These are phyloP conservation scores for Drosophila ananassae DNA, from an alignment of 1,140 invertebrate species.

Conservation along the genomic window DNA sequence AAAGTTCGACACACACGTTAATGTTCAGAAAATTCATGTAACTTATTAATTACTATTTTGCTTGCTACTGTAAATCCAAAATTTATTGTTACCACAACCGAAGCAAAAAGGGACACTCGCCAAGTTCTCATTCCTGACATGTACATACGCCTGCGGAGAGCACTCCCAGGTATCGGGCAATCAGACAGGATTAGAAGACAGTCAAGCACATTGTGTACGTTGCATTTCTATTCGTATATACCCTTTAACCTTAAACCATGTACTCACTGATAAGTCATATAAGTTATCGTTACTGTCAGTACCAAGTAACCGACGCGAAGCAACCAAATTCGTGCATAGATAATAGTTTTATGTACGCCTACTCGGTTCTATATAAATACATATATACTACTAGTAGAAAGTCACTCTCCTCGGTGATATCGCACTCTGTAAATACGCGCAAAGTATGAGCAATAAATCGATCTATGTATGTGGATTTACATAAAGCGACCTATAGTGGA, in stretches of 20 bases:
- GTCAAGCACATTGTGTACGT: constrained; percentile 51
- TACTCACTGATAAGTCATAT: constrained; percentile 61
- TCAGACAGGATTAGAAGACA: constrained; percentile 1
- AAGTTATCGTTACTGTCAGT: constrained; percentile 54
- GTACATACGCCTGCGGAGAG: constrained; percentile 50
- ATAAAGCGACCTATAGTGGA: constrained; percentile 16
- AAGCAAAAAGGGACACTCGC: constrained; percentile 4
- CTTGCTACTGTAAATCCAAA: constrained; percentile 57
- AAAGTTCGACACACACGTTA: constrained; percentile 13
- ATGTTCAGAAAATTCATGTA: constrained; percentile 57
- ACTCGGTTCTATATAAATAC: constrained; percentile 24
- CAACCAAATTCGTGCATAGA: constrained; percentile 35
- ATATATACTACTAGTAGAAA: constrained; percentile 17
- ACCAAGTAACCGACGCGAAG: constrained; percentile 39
- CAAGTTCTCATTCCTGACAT: constrained; percentile 36
- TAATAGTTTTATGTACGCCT: constrained; percentile 25
- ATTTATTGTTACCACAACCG: constrained; percentile 56
- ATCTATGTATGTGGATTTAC: constrained; percentile 40
- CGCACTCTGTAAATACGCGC: constrained; percentile 72
- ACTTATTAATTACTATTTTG: constrained; percentile 39
- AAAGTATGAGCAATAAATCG: constrained; percentile 71
- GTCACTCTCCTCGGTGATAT: constrained; percentile 34
- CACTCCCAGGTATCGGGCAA: constrained; percentile 10
- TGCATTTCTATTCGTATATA: constrained; percentile 64
- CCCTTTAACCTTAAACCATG: constrained; percentile 31